Conservation (phyloP, 2,888 invertebrate species). For the Eupithecia inturbata region DNA sequence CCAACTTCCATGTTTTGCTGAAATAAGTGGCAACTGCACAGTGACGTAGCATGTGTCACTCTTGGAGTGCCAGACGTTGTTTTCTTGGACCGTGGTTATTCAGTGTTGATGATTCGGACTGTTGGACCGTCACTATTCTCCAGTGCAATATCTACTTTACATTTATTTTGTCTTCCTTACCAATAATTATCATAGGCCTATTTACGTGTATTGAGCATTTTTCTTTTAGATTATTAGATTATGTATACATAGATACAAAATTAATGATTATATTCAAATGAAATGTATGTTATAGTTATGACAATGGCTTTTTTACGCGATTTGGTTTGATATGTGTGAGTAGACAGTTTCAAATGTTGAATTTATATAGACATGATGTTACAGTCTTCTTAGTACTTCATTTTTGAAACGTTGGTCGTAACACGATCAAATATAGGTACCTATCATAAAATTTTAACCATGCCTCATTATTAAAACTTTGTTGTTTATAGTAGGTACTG, state of each 20-base stretch:
- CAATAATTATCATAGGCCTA: conserved; percentile 62
- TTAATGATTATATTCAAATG: conserved; percentile 51
- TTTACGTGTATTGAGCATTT: conserved; percentile 63
- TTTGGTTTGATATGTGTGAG: conserved; percentile 33
- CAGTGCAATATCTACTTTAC: conserved; percentile 58
- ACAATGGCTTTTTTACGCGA: conserved; percentile 31
- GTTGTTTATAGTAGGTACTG: not conserved
- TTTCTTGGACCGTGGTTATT: too few species aligned
- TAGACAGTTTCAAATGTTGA: conserved; percentile 21
- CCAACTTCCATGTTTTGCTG: too few species aligned
- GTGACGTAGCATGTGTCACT: too few species aligned
- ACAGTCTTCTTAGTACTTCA: conserved; percentile 8
- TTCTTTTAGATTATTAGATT: conserved; percentile 59
- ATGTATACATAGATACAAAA: conserved; percentile 49
- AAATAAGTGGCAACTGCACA: too few species aligned
- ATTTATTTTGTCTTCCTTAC: conserved; percentile 64
- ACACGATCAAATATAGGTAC: not conserved
- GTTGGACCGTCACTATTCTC: conserved; percentile 15
- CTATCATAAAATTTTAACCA: not conserved
- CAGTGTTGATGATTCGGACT: too few species aligned
- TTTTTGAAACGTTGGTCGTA: conserved; percentile 4
- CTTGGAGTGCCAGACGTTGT: too few species aligned
- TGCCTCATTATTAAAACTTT: not conserved
- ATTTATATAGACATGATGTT: conserved; percentile 16
- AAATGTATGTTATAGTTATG: conserved; percentile 50